Evolutionary conservation across 2,888 invertebrate genomes (phyloP), one percentile per base, ranked within the genome.

Genomic region (Gerris lacustris): DNA sequence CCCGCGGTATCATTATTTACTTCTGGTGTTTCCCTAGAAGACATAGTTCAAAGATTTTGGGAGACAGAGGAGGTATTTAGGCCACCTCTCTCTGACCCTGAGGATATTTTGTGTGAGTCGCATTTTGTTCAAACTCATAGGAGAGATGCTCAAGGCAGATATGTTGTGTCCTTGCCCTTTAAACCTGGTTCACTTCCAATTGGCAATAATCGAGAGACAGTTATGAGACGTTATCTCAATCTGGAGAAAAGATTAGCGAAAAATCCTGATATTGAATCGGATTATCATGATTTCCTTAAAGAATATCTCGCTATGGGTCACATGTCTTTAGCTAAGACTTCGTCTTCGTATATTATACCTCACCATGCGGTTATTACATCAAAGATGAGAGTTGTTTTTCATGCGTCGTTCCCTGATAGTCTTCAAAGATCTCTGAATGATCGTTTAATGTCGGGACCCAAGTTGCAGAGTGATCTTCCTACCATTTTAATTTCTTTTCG

Each of bases 291-390:
- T 47, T 68, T 68, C 43, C n/a, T 55, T 43, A 15, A 31, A 55
- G 63, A 69, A 44, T 69, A 69, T 18, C 6, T 62, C 18, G 15
- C 55, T 63, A 9, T 69, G 6, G 69, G 69, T 7, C 62, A 69
- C 63, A 69, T 69, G 69, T 62, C 69, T 6, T n/a, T n/a, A 31
- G 43, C 69, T 43, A 4, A 43, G 11, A 63, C 44, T 78, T 5
- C 9, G 5, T 62, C 78, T 47, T 80, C 80, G 74, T 79, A 79
- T 69, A 76, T 77, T 0, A 79, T 81, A 0, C 68, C 78, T 0
- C 77, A 77, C 31, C 67, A 76, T 6, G 71, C 72, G 6, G 77
- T 77, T 64, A 73, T 76, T 7, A 78, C 77, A 0, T 77, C 77
- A 0, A 78, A 77, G 63, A n/a, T 78, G 0, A 67, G 78, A 6